Conservation (phyloP, 2,797 vertebrate genomes). For the Orientallactaga sibirica region DNA sequence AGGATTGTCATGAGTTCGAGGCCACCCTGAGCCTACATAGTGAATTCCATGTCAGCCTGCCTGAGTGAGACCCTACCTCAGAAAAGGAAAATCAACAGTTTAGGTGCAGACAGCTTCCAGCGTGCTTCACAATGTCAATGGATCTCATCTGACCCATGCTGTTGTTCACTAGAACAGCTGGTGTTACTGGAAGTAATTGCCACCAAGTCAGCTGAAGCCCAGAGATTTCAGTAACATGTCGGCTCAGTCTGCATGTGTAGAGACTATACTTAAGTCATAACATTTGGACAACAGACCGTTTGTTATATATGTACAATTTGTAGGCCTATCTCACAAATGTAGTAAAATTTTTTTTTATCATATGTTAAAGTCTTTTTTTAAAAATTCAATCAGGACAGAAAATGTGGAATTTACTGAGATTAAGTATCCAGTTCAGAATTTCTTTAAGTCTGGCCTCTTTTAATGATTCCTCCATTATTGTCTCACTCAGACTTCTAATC, state of each 20-base stretch:
- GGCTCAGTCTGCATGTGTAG: background rate
- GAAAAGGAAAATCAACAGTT: background rate
- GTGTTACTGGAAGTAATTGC: background rate
- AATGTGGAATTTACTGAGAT: background rate
- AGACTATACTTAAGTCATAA: background rate
- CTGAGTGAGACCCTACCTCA: no score
- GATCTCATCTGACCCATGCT: background rate
- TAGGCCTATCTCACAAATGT: background rate
- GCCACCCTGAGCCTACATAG: no score
- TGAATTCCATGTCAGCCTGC: no score
- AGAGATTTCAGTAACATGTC: background rate
- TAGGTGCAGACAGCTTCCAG: slow-evolving; percentile 11
- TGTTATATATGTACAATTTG: background rate
- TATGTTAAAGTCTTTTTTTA: background rate
- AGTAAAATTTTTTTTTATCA: background rate
- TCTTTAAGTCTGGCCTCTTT: background rate
- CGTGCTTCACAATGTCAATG: background rate
- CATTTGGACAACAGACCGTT: background rate
- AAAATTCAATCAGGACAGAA: background rate
- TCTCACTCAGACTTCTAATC: background rate
- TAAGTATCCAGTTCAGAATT: background rate
- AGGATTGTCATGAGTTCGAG: no score
- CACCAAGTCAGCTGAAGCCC: background rate
- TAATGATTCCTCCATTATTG: background rate
- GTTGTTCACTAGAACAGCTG: background rate